These are phyloP conservation scores for Himalopsyche kuldschensis DNA, from an alignment of 2,888 invertebrate species.

Conservation along the genomic window DNA sequence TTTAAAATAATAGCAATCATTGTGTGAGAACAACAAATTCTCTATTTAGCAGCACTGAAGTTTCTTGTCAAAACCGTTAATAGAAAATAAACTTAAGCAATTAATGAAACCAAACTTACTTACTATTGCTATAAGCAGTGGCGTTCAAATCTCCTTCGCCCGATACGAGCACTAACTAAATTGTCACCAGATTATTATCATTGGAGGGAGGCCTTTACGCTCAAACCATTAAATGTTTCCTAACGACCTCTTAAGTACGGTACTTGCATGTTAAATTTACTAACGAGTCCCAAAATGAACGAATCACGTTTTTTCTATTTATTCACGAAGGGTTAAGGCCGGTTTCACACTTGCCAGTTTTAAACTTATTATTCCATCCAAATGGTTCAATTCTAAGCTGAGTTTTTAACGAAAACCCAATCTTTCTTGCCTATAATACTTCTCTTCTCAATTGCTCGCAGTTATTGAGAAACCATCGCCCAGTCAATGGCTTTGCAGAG, in stretches of 20 bases:
- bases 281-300: background rate
- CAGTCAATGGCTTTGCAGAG: too few species aligned
- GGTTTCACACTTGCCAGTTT: background rate
- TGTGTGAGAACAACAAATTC: background rate
- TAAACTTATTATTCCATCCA: too few species aligned
- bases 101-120: background rate
- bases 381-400: too few species aligned
- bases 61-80: background rate
- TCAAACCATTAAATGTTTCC: background rate
- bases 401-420: too few species aligned
- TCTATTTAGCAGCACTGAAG: background rate
- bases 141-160: background rate
- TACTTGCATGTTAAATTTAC: conserved; percentile 5
- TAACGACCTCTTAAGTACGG: conserved; percentile 3
- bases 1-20: background rate
- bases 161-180: background rate
- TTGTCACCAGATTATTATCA: conserved; percentile 1
- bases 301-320: conserved; percentile 3
- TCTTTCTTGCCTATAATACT: too few species aligned
- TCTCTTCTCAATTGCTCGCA: too few species aligned
- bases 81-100: conserved; percentile 1
- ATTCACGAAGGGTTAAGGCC: background rate
- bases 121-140: background rate
- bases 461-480: too few species aligned
- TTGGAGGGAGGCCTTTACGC: conserved; percentile 3